Evolutionary conservation across 1,140 invertebrate genomes (phyloP).

Genomic region (Atopsyche davidsoni): DNA sequence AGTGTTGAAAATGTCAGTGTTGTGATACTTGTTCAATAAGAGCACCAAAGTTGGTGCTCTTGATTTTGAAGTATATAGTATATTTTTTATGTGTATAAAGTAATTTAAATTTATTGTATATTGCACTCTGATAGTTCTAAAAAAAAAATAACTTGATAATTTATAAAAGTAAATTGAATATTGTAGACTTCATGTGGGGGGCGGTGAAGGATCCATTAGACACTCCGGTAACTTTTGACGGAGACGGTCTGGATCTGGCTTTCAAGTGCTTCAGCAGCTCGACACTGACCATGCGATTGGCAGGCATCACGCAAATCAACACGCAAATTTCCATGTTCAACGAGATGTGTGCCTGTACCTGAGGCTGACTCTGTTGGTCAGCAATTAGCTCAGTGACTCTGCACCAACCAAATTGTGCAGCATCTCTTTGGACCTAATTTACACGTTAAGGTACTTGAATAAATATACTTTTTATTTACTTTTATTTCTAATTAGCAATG

Average conservation of each 20-base stretch:
- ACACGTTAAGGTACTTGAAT: slow-evolving; percentile 78
- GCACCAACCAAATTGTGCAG: slow-evolving; percentile 86
- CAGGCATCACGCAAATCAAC: slow-evolving; percentile 89
- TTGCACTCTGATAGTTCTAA: too few species aligned
- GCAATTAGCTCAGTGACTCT: slow-evolving; percentile 80
- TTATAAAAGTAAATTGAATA: slow-evolving; percentile 22
- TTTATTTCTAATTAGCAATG: too few species aligned
- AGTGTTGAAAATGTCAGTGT: too few species aligned
- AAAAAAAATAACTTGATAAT: too few species aligned
- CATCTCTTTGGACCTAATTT: slow-evolving; percentile 94
- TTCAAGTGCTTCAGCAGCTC: slow-evolving; percentile 94
- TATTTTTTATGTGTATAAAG: too few species aligned
- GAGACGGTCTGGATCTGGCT: slow-evolving; percentile 82
- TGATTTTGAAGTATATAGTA: too few species aligned
- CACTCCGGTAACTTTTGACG: slow-evolving; percentile 78
- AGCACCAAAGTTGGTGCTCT: too few species aligned
- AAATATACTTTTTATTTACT: too few species aligned
- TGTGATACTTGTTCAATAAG: too few species aligned
- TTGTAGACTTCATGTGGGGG: slow-evolving; percentile 85
- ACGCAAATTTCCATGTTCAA: slow-evolving; percentile 87
- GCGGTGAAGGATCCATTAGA: slow-evolving; percentile 88
- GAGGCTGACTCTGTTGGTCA: slow-evolving; percentile 80
- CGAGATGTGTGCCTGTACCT: slow-evolving; percentile 74
- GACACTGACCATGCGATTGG: slow-evolving; percentile 86
- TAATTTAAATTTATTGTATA: too few species aligned